Base-by-base conservation (phyloP, 2,888 invertebrate genomes). In the Atherix ibis region DNA sequence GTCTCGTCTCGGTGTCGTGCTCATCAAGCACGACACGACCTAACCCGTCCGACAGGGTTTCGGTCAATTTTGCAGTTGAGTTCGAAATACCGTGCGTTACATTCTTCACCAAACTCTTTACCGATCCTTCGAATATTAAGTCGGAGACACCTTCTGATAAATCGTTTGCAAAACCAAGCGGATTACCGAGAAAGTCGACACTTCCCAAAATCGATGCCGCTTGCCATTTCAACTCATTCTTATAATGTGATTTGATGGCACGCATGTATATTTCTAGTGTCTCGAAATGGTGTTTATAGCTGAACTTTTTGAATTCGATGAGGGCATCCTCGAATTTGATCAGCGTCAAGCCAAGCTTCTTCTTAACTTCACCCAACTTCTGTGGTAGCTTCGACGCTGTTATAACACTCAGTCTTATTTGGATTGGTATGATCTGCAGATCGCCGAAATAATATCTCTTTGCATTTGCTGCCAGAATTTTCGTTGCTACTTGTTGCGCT, bases 131-230 rank as follows among this genome's bases (percentile, higher is more conserved):
- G 43, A 81, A 77, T 43, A 97, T 72, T 32, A 97, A 67, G 1
- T 89, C 89, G 2, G 87, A 78, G 19, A 97, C 77, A 18, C 97
- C 95, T 63, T 95, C 95, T 1, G 88, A 82, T 25, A 98, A 80
- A 65, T 98, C 97, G 50, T 87, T 87, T 42, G 95, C 76, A 49
- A 98, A 79, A 10, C 97, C 97, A 30, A 94, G 61, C 3, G 98
- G 98, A 66, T 95, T 97, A 25, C 98, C 98, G 32, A 98, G 71
- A 58, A 98, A 95, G 63, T 98, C 97, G 15, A 95, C 88, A 1
- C 95, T 89, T 4, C 92, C 95, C 36, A 98, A 64, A 51, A 98
- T 95, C 45, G 83, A 82, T 4, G 87, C 87, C 5, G 94, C 92
- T 63, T 98, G 95, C 74, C 92, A 87, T 53, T 84, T 82, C 32